These are phyloP conservation scores for Lacanobia oleracea DNA, from an alignment of 2,888 invertebrate genomes.

Conservation along the genomic window DNA sequence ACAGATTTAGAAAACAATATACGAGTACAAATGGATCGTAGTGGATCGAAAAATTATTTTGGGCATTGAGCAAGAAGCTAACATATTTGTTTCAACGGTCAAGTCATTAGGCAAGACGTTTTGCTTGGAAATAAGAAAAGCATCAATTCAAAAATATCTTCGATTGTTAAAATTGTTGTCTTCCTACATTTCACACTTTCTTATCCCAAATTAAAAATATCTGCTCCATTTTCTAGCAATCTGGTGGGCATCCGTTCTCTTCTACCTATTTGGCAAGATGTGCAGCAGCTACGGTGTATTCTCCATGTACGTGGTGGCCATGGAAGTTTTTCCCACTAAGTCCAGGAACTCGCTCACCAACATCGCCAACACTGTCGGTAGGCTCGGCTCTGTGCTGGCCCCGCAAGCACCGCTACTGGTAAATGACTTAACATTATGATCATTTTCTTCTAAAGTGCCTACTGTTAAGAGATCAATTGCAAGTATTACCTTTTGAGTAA, in stretches of 20 bases:
- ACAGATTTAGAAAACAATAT: background rate
- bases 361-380: constrained; percentile 92
- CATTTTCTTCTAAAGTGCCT: background rate
- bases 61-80: no score
- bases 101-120: no score
- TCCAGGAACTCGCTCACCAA: constrained; percentile 92
- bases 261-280: constrained; percentile 92
- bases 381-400: constrained; percentile 92
- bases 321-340: constrained; percentile 93
- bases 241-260: constrained; percentile 83
- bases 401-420: constrained; percentile 93
- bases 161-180: no score
- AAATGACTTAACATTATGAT: constrained; percentile 46
- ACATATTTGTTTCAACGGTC: no score
- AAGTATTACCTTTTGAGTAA: background rate
- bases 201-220: background rate
- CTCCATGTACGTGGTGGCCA: constrained; percentile 92
- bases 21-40: no score
- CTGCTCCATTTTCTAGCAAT: constrained; percentile 73
- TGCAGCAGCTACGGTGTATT: constrained; percentile 92
- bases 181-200: no score
- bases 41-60: no score
- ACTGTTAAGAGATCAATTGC: background rate
- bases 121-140: no score
- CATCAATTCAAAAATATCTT: no score